Conservation (phyloP, 2,113 vertebrate genomes). For the Dasyprocta punctata region DNA sequence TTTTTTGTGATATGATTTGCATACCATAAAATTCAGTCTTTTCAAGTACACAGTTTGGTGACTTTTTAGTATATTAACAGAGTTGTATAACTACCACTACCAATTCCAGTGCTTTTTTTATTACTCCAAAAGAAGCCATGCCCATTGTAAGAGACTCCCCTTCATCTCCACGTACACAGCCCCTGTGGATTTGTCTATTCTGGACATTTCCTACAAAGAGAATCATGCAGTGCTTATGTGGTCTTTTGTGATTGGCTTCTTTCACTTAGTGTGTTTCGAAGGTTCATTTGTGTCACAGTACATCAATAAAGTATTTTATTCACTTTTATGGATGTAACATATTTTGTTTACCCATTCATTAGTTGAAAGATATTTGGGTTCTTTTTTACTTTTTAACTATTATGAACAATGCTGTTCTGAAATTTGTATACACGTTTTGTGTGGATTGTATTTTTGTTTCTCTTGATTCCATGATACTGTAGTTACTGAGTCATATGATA, state of each 20-base stretch:
- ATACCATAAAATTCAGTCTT: background rate
- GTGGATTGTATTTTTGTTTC: conserved; percentile 26
- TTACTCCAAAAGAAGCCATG: background rate
- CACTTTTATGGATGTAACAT: background rate
- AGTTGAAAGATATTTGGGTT: background rate
- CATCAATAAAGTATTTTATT: background rate
- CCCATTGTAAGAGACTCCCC: background rate
- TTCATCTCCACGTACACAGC: background rate
- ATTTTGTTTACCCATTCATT: conserved; percentile 23
- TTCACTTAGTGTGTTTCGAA: background rate
- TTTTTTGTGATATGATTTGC: conserved; percentile 3
- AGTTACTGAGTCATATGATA: background rate
- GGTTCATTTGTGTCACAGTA: background rate
- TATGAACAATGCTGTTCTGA: background rate
- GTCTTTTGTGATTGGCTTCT: background rate
- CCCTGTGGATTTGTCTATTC: background rate
- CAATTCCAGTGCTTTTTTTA: conserved; percentile 5
- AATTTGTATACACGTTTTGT: conserved; percentile 38
- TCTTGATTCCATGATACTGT: background rate
- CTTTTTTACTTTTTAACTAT: conserved; percentile 8
- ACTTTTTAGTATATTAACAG: background rate
- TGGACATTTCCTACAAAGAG: background rate
- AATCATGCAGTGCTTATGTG: background rate
- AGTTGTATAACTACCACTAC: background rate
- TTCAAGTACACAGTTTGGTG: background rate